Conservation (phyloP, 2,888 invertebrate genomes). For the Luffia ferchaultella region DNA sequence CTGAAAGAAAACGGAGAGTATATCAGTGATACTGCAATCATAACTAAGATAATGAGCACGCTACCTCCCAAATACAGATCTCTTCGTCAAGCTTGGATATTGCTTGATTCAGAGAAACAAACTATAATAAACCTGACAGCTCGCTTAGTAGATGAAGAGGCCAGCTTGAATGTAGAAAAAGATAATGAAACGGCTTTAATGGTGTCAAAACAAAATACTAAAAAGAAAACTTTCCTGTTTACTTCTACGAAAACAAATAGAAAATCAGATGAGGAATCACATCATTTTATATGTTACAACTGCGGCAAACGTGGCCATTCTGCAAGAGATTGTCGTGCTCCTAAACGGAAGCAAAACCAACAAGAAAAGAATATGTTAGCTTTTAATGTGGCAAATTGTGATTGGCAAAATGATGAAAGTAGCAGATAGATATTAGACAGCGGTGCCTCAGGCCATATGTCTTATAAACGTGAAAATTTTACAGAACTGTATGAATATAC, state of each 20-base stretch:
- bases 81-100: slow-evolving; percentile 20
- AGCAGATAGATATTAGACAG: slow-evolving; percentile 19
- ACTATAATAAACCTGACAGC: neutral
- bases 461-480: slow-evolving; percentile 16
- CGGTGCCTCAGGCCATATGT: slow-evolving; percentile 20
- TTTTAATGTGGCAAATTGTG: slow-evolving; percentile 7
- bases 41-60: slow-evolving; percentile 21
- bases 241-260: neutral
- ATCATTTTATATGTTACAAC: slow-evolving; percentile 20
- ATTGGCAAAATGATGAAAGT: slow-evolving; percentile 7
- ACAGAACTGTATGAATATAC: too few species aligned
- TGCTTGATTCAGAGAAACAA: neutral
- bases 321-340: too few species aligned
- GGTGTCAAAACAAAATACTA: neutral
- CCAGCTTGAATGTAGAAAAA: neutral
- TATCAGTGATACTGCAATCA: slow-evolving; percentile 20
- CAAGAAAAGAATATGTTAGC: slow-evolving; percentile 4
- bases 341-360: too few species aligned
- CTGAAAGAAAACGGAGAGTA: slow-evolving; percentile 19
- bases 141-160: neutral
- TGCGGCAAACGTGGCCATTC: slow-evolving; percentile 17
- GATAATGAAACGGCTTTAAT: neutral
- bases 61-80: slow-evolving; percentile 18
- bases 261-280: neutral
- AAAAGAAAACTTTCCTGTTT: neutral